Base-by-base conservation (phyloP, 2,888 invertebrate genomes). In the Phyllotreta cruciferae region DNA sequence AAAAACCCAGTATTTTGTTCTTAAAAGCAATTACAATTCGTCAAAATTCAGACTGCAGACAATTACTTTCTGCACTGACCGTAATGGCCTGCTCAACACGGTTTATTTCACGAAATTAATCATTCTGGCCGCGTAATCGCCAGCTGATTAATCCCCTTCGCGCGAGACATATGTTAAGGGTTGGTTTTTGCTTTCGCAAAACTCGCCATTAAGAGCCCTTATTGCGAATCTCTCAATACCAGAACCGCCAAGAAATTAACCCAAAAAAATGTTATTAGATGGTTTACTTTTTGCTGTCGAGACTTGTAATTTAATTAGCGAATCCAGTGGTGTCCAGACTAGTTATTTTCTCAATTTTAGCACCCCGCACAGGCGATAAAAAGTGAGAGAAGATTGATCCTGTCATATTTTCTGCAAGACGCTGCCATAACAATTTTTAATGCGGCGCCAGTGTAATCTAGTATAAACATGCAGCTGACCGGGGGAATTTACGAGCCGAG, bases 161-260 rank as follows among this genome's bases (percentile, higher is more conserved):
- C 63, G 44, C 49, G 58, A 63, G 63, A 63, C 63, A 60, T 60
- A 55, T 63, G 63, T 63, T 62, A 55, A 54, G 60, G 55, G 60
- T 50, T 55, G 63, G 56, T 62, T 62, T 62, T 62, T 57, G 47
- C 57, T 52, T 6, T 13, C 52, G 34, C 14, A 39, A 60, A 60
- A 49, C 45, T 52, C 54, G 63, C 55, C 50, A 60, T 60, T 63
- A 56, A 63, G 44, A 56, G 52, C 52, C 37, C 64, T 60, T 56
- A 56, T 64, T 64, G 47, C 60, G 56, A 60, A 64, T 64, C 60
- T 64, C 60, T 64, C 54, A 56, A 52, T 60, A 60, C 50, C 63
- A 42, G 24, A 24, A 24, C 24, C 24, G 4, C 24, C 24, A 55
- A 49, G 42, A 44, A 37, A 50, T 35, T 63, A 55, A 11, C 14